Evolutionary conservation across 1,140 invertebrate species (phyloP).

Genomic region (Aphelenchoides besseyi): DNA sequence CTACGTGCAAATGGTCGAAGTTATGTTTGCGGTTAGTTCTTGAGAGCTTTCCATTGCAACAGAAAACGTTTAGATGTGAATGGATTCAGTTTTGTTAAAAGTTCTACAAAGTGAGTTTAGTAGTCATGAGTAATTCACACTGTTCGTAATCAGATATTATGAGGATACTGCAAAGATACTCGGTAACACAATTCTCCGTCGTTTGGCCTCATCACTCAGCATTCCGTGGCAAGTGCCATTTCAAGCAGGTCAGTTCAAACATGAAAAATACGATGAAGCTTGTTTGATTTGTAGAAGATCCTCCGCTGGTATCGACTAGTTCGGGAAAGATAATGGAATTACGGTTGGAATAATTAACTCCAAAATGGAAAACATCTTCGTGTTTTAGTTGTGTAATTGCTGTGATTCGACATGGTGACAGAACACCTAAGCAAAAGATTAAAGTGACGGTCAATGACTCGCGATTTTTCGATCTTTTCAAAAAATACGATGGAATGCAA

Average conservation of each 20-base stretch:
- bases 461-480: slow-evolving; percentile 97
- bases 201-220: slow-evolving; percentile 65
- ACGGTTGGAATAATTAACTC: too few relatives aligned
- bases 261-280: slow-evolving; percentile 84
- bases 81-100: slow-evolving; percentile 99
- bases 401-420: slow-evolving; percentile 93
- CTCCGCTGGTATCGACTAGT: slow-evolving; percentile 95
- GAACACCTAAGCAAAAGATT: slow-evolving; percentile 99
- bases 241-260: slow-evolving; percentile 29
- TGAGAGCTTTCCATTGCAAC: background rate
- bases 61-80: slow-evolving; percentile 83
- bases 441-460: slow-evolving; percentile 98
- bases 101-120: slow-evolving; percentile 96
- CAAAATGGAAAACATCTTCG: too few relatives aligned
- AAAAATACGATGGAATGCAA: slow-evolving; percentile 92
- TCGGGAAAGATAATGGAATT: slow-evolving; percentile 99
- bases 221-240: slow-evolving; percentile 57
- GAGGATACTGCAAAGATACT: slow-evolving; percentile 98
- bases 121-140: too few relatives aligned
- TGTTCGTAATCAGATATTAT: too few relatives aligned
- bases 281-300: too few relatives aligned
- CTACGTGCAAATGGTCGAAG: slow-evolving; percentile 94
- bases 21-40: slow-evolving; percentile 71
- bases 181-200: slow-evolving; percentile 63
- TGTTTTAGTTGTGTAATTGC: slow-evolving; percentile 68